These are phyloP conservation scores for Microctonus brassicae DNA, from an alignment of 2,888 invertebrate species.

Conservation along the genomic window DNA sequence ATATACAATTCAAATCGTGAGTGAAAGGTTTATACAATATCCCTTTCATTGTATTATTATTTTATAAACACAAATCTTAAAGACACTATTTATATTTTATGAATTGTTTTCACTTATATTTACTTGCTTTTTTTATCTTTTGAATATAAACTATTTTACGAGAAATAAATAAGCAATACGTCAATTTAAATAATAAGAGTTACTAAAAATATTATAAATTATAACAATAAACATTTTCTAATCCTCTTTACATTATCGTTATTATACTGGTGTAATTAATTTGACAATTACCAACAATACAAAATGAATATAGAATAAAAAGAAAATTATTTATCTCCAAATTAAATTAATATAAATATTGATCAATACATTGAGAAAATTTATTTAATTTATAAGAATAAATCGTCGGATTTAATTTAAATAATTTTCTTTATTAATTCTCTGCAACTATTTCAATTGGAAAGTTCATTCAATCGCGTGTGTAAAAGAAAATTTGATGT, in stretches of 20 bases:
- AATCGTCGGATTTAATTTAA: not conserved
- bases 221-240: not conserved
- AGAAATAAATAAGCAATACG: too few relatives aligned
- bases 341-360: not conserved
- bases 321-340: too few relatives aligned
- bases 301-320: too few relatives aligned
- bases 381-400: not conserved
- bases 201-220: not conserved
- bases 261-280: too few relatives aligned
- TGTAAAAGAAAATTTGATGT: not conserved
- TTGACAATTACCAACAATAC: too few relatives aligned
- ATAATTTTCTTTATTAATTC: not conserved
- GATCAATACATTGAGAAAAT: not conserved
- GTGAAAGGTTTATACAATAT: slow-evolving; percentile 53
- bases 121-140: not conserved
- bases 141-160: too few relatives aligned
- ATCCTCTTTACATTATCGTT: not conserved
- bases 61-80: not conserved
- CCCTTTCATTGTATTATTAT: slow-evolving; percentile 50
- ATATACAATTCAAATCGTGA: slow-evolving; percentile 51
- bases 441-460: not conserved
- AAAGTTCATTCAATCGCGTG: slow-evolving; percentile 1
- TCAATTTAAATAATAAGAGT: too few relatives aligned
- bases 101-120: not conserved
- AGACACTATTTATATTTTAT: not conserved